Evolutionary conservation across 2,113 vertebrate genomes (phyloP).

Genomic region (Caretta caretta): DNA sequence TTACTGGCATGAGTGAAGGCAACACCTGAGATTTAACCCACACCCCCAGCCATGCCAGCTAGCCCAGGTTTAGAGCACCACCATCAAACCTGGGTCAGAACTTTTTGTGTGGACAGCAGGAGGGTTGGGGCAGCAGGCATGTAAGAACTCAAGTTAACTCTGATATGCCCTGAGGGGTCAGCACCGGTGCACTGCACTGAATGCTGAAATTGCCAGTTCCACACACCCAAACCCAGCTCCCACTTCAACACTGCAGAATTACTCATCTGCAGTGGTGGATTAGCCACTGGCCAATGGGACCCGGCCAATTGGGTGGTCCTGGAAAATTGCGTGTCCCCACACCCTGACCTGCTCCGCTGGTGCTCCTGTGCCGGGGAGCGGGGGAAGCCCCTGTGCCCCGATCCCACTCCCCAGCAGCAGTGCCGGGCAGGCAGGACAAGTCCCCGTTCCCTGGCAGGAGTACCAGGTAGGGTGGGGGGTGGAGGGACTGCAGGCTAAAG

Average conservation of each 20-base stretch:
- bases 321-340: too few relatives aligned
- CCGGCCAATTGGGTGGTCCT: too few relatives aligned
- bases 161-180: neutral
- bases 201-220: neutral
- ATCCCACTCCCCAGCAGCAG: neutral
- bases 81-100: neutral
- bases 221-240: neutral
- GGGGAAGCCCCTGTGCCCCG: too few relatives aligned
- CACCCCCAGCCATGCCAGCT: neutral
- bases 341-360: too few relatives aligned
- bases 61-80: too few relatives aligned
- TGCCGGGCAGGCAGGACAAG: too few relatives aligned
- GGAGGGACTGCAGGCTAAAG: too few relatives aligned
- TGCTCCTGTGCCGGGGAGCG: rapidly evolving
- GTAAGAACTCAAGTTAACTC: neutral
- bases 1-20: neutral
- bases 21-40: neutral
- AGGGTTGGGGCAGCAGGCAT: neutral
- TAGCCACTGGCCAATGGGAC: too few relatives aligned
- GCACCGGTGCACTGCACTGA: neutral
- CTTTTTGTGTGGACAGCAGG: neutral
- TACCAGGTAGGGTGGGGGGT: rapidly evolving
- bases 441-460: neutral
- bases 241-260: neutral
- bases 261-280: too few relatives aligned